These are phyloP conservation scores for Cryptotis parvus DNA, from an alignment of 2,113 vertebrate genomes.

Conservation along the genomic window DNA sequence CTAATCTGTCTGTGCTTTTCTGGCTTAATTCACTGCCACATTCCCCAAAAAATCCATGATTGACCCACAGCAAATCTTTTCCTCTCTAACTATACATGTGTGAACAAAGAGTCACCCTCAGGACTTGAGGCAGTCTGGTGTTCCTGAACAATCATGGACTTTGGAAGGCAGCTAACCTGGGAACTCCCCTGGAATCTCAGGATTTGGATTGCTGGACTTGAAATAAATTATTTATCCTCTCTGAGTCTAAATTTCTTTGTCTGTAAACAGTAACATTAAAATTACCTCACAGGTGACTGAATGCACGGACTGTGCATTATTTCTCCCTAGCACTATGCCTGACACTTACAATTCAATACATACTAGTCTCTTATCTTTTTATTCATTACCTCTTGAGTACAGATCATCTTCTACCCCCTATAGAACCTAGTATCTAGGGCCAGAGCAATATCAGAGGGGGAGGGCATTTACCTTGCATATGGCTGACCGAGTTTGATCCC, in stretches of 20 bases:
- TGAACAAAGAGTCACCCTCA: neutral
- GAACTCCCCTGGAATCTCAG: neutral
- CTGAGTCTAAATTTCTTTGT: slow-evolving; percentile 16
- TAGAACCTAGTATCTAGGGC: slow-evolving; percentile 10
- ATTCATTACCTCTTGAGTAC: slow-evolving; percentile 20
- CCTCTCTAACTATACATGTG: neutral
- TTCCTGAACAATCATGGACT: neutral
- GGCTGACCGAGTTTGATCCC: no score
- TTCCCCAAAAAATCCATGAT: neutral
- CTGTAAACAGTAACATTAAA: slow-evolving; percentile 4
- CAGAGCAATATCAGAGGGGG: no score
- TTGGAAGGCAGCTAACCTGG: neutral
- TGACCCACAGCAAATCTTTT: neutral
- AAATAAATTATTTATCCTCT: slow-evolving; percentile 28
- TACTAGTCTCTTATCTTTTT: slow-evolving; percentile 29
- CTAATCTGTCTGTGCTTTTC: slow-evolving; percentile 36
- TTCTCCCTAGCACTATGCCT: neutral
- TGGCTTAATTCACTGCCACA: neutral
- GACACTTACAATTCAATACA: no score
- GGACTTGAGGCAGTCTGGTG: neutral
- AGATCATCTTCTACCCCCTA: slow-evolving; percentile 20
- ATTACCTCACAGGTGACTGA: neutral
- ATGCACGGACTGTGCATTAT: slow-evolving; percentile 11
- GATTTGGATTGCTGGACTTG: neutral
- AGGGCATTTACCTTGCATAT: no score